A percentile compares a stretch with the other conserved stretches of the same genome.
These are phyloP conservation scores for Nephotettix cincticeps DNA, from an alignment of 1,140 invertebrate genomes.

Conservation along the genomic window DNA sequence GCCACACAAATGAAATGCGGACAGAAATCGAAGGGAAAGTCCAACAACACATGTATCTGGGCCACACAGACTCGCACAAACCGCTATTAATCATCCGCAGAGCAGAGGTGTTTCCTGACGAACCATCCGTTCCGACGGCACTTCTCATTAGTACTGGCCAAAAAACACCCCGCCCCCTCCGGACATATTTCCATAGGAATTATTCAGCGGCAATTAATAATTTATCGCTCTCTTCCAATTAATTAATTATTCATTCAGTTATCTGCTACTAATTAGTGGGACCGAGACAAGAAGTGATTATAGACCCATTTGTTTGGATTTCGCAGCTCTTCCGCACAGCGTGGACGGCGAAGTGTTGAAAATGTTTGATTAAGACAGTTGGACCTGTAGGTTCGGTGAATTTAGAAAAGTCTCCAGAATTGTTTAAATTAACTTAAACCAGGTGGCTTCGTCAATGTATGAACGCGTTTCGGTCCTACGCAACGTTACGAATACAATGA, in stretches of 20 bases:
- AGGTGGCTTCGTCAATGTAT: too few species aligned
- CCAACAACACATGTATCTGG: slow-evolving; percentile 5
- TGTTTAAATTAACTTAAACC: too few species aligned
- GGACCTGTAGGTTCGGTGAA: too few species aligned
- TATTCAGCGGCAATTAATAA: slow-evolving; percentile 3
- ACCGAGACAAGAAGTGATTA: not conserved
- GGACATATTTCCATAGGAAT: not conserved
- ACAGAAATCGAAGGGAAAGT: not conserved
- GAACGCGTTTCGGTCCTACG: too few species aligned
- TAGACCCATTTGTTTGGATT: not conserved
- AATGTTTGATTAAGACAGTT: too few species aligned
- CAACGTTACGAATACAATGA: too few species aligned
- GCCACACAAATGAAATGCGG: not conserved
- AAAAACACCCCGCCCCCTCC: not conserved
- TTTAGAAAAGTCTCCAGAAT: too few species aligned
- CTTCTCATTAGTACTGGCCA: not conserved
- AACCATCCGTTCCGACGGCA: not conserved
- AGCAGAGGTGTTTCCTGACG: not conserved
- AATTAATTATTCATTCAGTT: slow-evolving; percentile 11
- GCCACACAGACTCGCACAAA: not conserved
- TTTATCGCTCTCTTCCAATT: not conserved
- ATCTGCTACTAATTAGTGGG: not conserved
- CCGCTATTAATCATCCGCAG: not conserved
- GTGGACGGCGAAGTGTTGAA: too few species aligned
- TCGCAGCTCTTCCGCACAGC: too few species aligned